Evolutionary conservation across 2,797 vertebrate genomes (phyloP).

Genomic region (Ispidina picta): DNA sequence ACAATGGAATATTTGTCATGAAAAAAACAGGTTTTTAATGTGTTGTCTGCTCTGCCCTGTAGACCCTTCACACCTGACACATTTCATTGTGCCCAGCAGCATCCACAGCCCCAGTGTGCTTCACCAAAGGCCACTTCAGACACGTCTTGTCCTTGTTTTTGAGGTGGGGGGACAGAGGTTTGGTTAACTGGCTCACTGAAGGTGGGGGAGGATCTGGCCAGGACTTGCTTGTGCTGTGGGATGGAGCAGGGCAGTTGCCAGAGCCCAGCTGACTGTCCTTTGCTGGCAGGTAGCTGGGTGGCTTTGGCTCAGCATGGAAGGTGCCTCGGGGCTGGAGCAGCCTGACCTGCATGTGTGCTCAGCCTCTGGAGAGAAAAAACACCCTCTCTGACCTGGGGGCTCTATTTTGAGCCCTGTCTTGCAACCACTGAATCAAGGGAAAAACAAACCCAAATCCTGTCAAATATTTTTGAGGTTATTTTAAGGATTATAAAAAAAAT

Average conservation of each 20-base stretch:
- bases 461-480: constrained; percentile 51
- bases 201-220: not conserved
- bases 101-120: not conserved
- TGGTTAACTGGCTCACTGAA: not conserved
- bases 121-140: not conserved
- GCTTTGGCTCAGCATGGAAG: not conserved
- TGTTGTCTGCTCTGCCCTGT: not conserved
- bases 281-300: fast-evolving
- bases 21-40: not conserved
- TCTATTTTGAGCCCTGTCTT: constrained; percentile 26
- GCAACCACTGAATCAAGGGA: constrained; percentile 8
- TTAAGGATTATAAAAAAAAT: constrained; percentile 35
- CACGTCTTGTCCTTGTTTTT: not conserved
- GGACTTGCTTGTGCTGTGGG: not conserved
- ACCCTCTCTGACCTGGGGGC: not conserved
- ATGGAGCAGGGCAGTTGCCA: not conserved
- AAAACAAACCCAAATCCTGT: constrained; percentile 35
- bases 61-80: not conserved
- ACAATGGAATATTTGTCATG: fast-evolving
- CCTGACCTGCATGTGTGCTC: not conserved
- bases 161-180: fast-evolving
- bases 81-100: not conserved
- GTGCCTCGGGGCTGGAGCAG: not conserved
- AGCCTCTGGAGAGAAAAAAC: not conserved
- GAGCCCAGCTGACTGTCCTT: not conserved